Percentiles rank a stretch among this genome's conserved stretches.
These are phyloP conservation scores for Ophioderma brevispina DNA, from an alignment of 35 echinoderm and acorn worm species.

Conservation along the genomic window DNA sequence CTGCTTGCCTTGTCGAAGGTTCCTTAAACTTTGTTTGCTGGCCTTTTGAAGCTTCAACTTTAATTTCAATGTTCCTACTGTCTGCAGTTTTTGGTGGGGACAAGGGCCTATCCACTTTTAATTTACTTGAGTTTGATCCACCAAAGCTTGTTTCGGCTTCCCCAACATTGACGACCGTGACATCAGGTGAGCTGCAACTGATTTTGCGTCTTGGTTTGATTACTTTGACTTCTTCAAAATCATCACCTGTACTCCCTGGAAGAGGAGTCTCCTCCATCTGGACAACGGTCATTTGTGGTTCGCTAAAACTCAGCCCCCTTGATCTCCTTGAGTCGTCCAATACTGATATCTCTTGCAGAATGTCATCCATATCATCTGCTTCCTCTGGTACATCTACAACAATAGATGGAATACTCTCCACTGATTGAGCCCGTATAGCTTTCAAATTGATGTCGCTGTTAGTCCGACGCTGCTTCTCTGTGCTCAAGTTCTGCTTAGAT, in stretches of 20 bases:
- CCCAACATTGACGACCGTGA: slow-evolving; percentile 10
- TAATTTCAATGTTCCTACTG: slow-evolving; percentile 4
- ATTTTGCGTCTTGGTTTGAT: background rate
- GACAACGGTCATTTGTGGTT: slow-evolving; percentile 16
- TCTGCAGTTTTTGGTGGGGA: too few species aligned
- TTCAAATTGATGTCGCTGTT: slow-evolving; percentile 87
- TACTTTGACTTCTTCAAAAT: slow-evolving; percentile 31
- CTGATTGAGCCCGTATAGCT: slow-evolving; percentile 67
- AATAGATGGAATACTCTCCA: slow-evolving; percentile 85
- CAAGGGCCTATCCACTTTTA: background rate
- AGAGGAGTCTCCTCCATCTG: slow-evolving; percentile 37
- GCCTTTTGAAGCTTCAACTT: slow-evolving; percentile 27
- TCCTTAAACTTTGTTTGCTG: background rate
- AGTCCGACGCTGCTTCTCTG: slow-evolving; percentile 42
- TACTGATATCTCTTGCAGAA: slow-evolving; percentile 66
- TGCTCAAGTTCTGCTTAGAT: slow-evolving; percentile 16
- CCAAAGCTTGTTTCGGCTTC: slow-evolving; percentile 8
- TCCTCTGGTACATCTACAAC: slow-evolving; percentile 34
- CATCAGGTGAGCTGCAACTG: slow-evolving; percentile 37
- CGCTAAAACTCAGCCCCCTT: background rate
- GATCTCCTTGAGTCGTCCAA: background rate
- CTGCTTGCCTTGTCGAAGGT: background rate
- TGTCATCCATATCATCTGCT: slow-evolving; percentile 36
- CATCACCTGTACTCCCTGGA: slow-evolving; percentile 59
- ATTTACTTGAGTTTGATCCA: background rate